phyloP scores from a whole-genome alignment of 53 echinoderm and acorn worm species.

The Astropecten irregularis region DNA sequence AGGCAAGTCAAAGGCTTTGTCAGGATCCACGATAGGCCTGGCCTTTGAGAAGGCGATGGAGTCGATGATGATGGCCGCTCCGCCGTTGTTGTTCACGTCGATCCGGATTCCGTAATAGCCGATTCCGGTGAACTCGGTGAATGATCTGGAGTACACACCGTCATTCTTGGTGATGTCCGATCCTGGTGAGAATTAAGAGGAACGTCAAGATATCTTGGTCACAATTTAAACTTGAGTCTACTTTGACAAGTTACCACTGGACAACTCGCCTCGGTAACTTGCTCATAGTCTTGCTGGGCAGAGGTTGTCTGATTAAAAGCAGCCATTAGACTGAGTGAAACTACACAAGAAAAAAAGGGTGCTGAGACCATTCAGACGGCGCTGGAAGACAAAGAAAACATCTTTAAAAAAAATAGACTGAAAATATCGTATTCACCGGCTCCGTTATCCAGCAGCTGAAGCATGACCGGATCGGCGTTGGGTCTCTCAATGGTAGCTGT shows the following conservation, averaged over 20 bases:
- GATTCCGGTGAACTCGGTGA: conserved; percentile 53
- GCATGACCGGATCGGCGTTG: conserved; percentile 9
- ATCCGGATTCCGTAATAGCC: conserved; percentile 65
- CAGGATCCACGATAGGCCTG: conserved; percentile 24
- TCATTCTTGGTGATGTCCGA: conserved; percentile 73
- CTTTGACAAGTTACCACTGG: too few relatives aligned
- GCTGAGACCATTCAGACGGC: too few relatives aligned
- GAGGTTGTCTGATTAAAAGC: too few relatives aligned
- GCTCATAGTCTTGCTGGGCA: too few relatives aligned
- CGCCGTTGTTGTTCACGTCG: conserved; percentile 58
- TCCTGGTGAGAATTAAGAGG: conserved; percentile 46
- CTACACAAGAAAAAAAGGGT: too few relatives aligned
- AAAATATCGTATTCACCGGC: too few relatives aligned
- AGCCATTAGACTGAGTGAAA: too few relatives aligned
- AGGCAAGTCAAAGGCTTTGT: conserved; percentile 7
- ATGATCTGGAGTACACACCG: conserved; percentile 65
- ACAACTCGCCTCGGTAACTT: too few relatives aligned
- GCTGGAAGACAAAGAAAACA: too few relatives aligned
- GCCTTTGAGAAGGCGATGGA: conserved; percentile 26
- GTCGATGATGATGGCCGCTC: conserved; percentile 49
- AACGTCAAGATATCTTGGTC: background rate
- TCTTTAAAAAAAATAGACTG: too few relatives aligned
- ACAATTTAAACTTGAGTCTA: background rate
- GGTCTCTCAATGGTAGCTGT: conserved; percentile 64
- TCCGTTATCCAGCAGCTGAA: conserved; percentile 58